A percentile compares a stretch with the other conserved stretches of the same genome.
These are phyloP conservation scores for Azorinus chamasolen DNA, from an alignment of 2,888 invertebrate species.

Conservation along the genomic window DNA sequence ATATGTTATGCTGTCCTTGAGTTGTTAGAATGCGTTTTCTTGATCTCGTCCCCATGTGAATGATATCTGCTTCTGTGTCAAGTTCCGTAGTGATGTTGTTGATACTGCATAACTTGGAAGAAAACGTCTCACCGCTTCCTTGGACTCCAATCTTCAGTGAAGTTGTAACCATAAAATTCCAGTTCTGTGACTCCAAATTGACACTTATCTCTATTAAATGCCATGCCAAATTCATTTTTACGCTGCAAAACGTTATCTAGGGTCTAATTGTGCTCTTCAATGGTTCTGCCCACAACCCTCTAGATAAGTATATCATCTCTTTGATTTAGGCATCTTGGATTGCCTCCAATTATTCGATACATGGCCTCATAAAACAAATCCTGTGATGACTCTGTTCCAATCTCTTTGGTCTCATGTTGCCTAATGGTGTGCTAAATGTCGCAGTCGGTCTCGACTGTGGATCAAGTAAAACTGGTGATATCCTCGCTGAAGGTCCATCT, in stretches of 20 bases:
- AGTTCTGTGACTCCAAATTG: conserved; percentile 12
- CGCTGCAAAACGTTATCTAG: conserved; percentile 27
- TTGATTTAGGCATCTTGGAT: conserved; percentile 25
- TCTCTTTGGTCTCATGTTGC: no score
- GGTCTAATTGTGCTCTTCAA: conserved; percentile 33
- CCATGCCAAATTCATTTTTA: conserved; percentile 18
- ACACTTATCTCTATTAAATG: conserved; percentile 19
- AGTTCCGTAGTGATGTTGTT: conserved; percentile 18
- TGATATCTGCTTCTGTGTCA: conserved; percentile 9
- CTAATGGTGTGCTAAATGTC: no score
- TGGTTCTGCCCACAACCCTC: conserved; percentile 6
- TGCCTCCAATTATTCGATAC: conserved; percentile 41
- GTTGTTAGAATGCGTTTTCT: conserved; percentile 18
- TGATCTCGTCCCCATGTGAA: conserved; percentile 22
- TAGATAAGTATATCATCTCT: no score
- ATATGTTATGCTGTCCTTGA: conserved; percentile 24
- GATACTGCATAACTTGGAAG: conserved; percentile 11
- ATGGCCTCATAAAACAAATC: conserved; percentile 37
- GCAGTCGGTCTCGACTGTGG: conserved; percentile 14
- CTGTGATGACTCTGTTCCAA: no score
- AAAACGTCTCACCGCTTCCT: conserved; percentile 28
- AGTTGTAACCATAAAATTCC: conserved; percentile 26
- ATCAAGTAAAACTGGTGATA: neutral
- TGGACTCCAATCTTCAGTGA: conserved; percentile 25
- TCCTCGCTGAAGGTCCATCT: conserved; percentile 1